A percentile compares a stretch with the other conserved stretches of the same genome.
These are phyloP conservation scores for Keiferia lycopersicella DNA, from an alignment of 2,888 invertebrate species.

Conservation along the genomic window DNA sequence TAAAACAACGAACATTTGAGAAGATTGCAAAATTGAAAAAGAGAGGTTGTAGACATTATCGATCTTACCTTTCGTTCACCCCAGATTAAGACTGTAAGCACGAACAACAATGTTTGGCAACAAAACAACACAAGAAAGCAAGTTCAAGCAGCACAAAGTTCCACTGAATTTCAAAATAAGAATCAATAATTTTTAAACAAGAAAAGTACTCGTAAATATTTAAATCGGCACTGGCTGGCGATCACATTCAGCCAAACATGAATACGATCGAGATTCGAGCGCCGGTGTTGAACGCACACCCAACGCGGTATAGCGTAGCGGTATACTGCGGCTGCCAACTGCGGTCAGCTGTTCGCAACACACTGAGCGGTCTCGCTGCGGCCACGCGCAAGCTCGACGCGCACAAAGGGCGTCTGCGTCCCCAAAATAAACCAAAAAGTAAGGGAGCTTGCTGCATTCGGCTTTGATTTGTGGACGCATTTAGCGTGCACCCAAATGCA, in stretches of 20 bases:
- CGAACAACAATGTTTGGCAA: slow-evolving; percentile 34
- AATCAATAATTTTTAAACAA: slow-evolving; percentile 38
- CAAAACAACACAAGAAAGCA: slow-evolving; percentile 37
- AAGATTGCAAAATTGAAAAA: background rate
- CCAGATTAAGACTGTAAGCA: slow-evolving; percentile 38
- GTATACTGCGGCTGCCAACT: slow-evolving; percentile 60
- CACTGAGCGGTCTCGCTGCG: slow-evolving; percentile 26
- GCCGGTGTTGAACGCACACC: slow-evolving; percentile 49
- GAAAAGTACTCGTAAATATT: slow-evolving; percentile 29
- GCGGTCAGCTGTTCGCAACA: slow-evolving; percentile 41
- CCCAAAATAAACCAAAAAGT: slow-evolving; percentile 40
- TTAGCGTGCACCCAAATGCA: background rate
- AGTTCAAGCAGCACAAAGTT: slow-evolving; percentile 47
- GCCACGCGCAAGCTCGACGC: slow-evolving; percentile 42
- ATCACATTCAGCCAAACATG: slow-evolving; percentile 50
- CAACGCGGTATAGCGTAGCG: slow-evolving; percentile 59
- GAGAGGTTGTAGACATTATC: slow-evolving; percentile 24
- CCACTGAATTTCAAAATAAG: slow-evolving; percentile 49
- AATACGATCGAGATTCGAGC: slow-evolving; percentile 54
- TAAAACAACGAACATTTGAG: background rate
- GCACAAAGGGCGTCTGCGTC: slow-evolving; percentile 50
- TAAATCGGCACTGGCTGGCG: slow-evolving; percentile 32
- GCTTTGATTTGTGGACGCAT: slow-evolving; percentile 12
- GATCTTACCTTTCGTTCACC: slow-evolving; percentile 44
- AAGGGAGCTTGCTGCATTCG: slow-evolving; percentile 18